Evolutionary conservation across 2,797 vertebrate species (phyloP).

Genomic region (Lacerta viridis): DNA sequence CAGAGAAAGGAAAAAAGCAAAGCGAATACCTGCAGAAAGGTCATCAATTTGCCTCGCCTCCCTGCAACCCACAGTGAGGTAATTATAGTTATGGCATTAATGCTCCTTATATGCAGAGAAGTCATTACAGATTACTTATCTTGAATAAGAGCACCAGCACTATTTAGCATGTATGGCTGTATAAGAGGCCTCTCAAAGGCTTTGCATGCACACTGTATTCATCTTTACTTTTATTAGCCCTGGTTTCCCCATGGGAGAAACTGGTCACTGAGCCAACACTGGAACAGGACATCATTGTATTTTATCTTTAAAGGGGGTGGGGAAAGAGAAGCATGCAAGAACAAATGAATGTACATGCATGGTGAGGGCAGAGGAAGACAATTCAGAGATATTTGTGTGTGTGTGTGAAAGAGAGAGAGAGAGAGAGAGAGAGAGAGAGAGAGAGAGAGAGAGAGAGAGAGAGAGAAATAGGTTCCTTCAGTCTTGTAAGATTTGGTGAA

Average conservation of each 20-base stretch:
- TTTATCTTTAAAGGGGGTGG: too few species aligned
- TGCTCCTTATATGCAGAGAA: not conserved
- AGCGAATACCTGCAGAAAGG: not conserved
- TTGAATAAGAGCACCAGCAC: not conserved
- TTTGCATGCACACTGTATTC: not conserved
- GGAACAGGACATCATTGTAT: not conserved
- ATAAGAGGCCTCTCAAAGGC: not conserved
- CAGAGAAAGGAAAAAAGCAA: too few species aligned
- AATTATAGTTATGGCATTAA: not conserved
- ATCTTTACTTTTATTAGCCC: not conserved
- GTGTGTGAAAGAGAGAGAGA: not conserved
- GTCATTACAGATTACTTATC: not conserved
- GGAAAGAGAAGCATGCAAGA: not conserved
- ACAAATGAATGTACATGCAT: too few species aligned
- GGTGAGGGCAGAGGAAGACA: not conserved
- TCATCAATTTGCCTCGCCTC: not conserved
- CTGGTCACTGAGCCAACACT: accelerated
- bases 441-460: not conserved
- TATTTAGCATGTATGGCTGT: not conserved
- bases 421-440: not conserved
- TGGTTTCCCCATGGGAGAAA: not conserved
- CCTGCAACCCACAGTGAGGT: not conserved
- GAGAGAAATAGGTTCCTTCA: conserved; percentile 9
- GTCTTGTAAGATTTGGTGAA: not conserved
- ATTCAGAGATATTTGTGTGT: not conserved